Base-by-base conservation (phyloP, 2,113 vertebrate species). In the Stigmatopora nigra region DNA sequence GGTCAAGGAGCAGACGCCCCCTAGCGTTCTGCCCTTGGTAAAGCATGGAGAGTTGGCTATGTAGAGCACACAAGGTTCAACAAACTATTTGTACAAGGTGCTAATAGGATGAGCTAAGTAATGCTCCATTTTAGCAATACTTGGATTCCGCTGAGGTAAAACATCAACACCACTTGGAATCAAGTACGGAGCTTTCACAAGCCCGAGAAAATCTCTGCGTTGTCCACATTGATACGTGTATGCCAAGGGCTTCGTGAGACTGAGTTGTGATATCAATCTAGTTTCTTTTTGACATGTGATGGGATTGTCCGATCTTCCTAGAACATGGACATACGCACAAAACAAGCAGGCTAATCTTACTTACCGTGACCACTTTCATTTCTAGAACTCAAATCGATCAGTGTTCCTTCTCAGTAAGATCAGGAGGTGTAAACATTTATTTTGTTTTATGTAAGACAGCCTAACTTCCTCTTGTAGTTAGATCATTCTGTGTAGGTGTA, bases 31-130 rank as follows among this genome's bases (percentile, higher is more conserved):
- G 81, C 77, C 85, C 83, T 83, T 71, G 84, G 83, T 85, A 75
- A 89, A 90, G 89, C 89, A 82, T 88, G 86, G 84, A 84, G 82
- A 87, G 83, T 85, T 70, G 84, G 84, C 86, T 83, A 88, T 87
- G 85, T 79, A 84, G 73, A 86, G 82, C 81, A 83, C 81, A 83
- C 87, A 82, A 79, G 63, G 71, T 87, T 87, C 72, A 86, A 88
- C 82, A 80, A 77, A 85, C 79, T 86, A 81, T 86, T 88, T 89
- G 87, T 87, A 90, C 87, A 90, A 77, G 78, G 79, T 85, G 80
- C 84, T 57, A 86, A 85, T 69, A 49, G 78, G 82, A 81, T 77
- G 76, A 80, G 87, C 67, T 60, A 86, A 77, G 82, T 81, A 78
- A 87, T 75, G 77, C 79, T 81, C 79, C 71, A 77, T 81, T 85